Percentiles rank a stretch among this genome's conserved stretches.
phyloP scores from a whole-genome alignment of 2,888 invertebrate species.

The Hyppa rectilinea region DNA sequence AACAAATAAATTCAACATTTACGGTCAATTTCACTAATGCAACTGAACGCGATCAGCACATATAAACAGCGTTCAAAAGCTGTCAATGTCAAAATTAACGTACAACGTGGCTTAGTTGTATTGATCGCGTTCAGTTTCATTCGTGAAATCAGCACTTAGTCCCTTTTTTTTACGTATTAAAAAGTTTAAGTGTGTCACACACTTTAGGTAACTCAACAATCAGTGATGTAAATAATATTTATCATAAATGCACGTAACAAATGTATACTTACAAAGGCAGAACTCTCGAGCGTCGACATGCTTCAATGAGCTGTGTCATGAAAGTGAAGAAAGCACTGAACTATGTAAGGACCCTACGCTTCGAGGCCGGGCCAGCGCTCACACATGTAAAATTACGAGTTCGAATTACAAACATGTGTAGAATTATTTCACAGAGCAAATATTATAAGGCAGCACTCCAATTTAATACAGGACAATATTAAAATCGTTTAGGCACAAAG shows the following conservation, averaged over 20 bases:
- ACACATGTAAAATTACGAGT: conserved; percentile 34
- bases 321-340: conserved; percentile 42
- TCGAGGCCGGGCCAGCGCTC: conserved; percentile 10
- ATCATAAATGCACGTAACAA: conserved; percentile 1
- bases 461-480: conserved; percentile 46
- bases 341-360: conserved; percentile 43
- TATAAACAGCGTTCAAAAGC: too few relatives aligned
- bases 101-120: too few relatives aligned
- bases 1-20: too few relatives aligned
- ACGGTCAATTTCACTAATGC: too few relatives aligned
- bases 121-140: too few relatives aligned
- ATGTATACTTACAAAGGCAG: conserved; percentile 10
- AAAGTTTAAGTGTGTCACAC: not conserved
- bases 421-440: conserved; percentile 29
- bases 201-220: not conserved
- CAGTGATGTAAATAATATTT: conserved; percentile 8
- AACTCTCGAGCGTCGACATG: conserved; percentile 9
- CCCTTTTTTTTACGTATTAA: not conserved
- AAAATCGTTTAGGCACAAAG: conserved; percentile 46
- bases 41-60: too few relatives aligned
- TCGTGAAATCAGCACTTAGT: too few relatives aligned
- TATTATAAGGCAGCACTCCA: conserved; percentile 23
- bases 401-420: conserved; percentile 5
- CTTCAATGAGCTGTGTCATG: conserved; percentile 59
- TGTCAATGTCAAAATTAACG: too few relatives aligned